Percentiles rank a stretch among this genome's conserved stretches.
Evolutionary conservation across 1,140 invertebrate genomes (phyloP).

Genomic region (Saxidomus purpurata): DNA sequence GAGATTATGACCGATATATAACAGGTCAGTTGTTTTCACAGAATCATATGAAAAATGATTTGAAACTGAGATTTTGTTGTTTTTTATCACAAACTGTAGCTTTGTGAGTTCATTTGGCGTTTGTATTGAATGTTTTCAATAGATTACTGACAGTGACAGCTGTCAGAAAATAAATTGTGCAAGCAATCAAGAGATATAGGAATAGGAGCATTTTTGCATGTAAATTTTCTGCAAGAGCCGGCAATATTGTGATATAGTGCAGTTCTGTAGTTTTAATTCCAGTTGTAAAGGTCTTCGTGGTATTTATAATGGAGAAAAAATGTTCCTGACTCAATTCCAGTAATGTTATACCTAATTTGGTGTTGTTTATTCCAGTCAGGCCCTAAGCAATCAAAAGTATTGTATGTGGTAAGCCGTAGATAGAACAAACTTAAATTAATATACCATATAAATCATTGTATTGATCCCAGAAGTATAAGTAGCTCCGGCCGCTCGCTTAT

Average conservation of each 20-base stretch:
- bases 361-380: slow-evolving; percentile 12
- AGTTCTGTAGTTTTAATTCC: neutral
- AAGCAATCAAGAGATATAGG: neutral
- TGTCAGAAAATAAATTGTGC: slow-evolving; percentile 12
- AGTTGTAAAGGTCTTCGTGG: neutral
- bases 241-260: neutral
- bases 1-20: too few species aligned
- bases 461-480: neutral
- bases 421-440: slow-evolving; percentile 42
- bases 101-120: too few species aligned
- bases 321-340: neutral
- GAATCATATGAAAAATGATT: too few species aligned
- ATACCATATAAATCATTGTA: slow-evolving; percentile 34
- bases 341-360: neutral
- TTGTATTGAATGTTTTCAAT: neutral
- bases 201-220: neutral
- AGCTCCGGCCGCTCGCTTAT: neutral
- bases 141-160: neutral
- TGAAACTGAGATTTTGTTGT: too few species aligned
- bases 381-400: slow-evolving; percentile 6
- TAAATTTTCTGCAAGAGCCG: neutral
- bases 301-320: slow-evolving; percentile 16
- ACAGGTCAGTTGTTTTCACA: too few species aligned
- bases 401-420: slow-evolving; percentile 19
- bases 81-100: too few species aligned